phyloP scores from a whole-genome alignment of 2,113 vertebrate species.

The Hepsetus odoe region DNA sequence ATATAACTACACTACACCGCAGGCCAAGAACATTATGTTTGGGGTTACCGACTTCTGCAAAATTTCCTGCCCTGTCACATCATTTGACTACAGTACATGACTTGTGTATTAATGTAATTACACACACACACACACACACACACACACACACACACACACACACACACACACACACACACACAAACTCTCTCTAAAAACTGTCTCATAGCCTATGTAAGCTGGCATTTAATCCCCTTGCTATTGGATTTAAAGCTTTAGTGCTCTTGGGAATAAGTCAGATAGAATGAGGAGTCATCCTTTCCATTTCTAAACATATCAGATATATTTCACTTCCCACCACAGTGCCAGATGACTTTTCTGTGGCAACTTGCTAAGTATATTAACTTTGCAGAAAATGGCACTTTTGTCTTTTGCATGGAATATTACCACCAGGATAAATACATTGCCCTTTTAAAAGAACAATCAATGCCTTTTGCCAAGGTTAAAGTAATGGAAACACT shows the following conservation, averaged over 20 bases:
- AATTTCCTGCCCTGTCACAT: background rate
- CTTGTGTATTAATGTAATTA: background rate
- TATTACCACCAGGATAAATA: background rate
- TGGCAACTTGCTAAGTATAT: conserved; percentile 18
- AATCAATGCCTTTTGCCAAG: conserved; percentile 1
- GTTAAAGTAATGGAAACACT: background rate
- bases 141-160: background rate
- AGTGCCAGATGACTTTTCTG: background rate
- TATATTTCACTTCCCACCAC: background rate
- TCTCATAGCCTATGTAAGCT: background rate
- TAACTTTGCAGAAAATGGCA: conserved; percentile 12
- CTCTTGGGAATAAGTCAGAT: background rate
- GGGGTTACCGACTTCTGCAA: background rate
- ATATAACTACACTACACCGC: conserved; percentile 13
- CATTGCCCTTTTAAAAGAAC: background rate
- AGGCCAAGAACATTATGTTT: conserved; percentile 46
- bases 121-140: background rate
- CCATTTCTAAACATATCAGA: background rate
- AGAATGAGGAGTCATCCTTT: background rate
- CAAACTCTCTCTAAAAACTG: background rate
- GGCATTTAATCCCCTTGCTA: background rate
- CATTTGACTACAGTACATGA: background rate
- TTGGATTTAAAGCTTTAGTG: conserved; percentile 1
- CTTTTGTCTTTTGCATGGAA: background rate
- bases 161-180: background rate